Conservation (phyloP, 2,113 vertebrate genomes). For the Embiotoca jacksoni region DNA sequence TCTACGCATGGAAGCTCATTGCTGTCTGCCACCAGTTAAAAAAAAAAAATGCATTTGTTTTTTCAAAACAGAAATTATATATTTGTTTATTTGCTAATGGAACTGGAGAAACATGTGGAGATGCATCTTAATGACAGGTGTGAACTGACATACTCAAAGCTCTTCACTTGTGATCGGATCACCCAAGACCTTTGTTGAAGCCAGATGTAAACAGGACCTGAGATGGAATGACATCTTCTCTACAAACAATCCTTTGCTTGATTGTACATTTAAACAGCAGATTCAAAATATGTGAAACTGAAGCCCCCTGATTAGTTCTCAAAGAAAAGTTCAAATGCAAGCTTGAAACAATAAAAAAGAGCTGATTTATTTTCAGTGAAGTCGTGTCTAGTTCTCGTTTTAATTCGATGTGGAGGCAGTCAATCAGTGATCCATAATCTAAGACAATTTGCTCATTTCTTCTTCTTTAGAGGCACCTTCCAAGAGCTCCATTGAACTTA, state of each 20-base stretch:
- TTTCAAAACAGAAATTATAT: too few relatives aligned
- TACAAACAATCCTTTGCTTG: slow-evolving; percentile 46
- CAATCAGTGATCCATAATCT: slow-evolving; percentile 49
- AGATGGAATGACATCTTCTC: slow-evolving; percentile 26
- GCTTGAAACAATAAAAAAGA: slow-evolving; percentile 19
- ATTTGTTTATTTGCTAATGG: too few relatives aligned
- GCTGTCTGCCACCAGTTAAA: too few relatives aligned
- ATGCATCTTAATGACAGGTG: too few relatives aligned
- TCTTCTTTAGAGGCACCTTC: slow-evolving; percentile 26
- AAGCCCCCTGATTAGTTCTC: slow-evolving; percentile 34
- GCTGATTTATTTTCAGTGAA: slow-evolving; percentile 25
- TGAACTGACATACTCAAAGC: too few relatives aligned
- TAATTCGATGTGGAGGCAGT: slow-evolving; percentile 30
- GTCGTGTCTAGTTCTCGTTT: slow-evolving; percentile 13
- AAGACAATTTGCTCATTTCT: slow-evolving; percentile 25
- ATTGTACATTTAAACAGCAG: slow-evolving; percentile 50
- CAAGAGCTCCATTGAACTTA: slow-evolving; percentile 31
- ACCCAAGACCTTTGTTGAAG: too few relatives aligned
- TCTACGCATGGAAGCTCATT: too few relatives aligned
- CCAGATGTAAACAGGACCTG: neutral
- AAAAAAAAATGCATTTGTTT: too few relatives aligned
- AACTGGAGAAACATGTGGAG: too few relatives aligned
- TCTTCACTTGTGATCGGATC: too few relatives aligned
- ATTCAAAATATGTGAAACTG: slow-evolving; percentile 35
- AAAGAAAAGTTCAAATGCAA: slow-evolving; percentile 1